Evolutionary conservation across 2,888 invertebrate genomes (phyloP), one percentile per base, ranked within the genome.

Genomic region (Sicus ferrugineus): DNA sequence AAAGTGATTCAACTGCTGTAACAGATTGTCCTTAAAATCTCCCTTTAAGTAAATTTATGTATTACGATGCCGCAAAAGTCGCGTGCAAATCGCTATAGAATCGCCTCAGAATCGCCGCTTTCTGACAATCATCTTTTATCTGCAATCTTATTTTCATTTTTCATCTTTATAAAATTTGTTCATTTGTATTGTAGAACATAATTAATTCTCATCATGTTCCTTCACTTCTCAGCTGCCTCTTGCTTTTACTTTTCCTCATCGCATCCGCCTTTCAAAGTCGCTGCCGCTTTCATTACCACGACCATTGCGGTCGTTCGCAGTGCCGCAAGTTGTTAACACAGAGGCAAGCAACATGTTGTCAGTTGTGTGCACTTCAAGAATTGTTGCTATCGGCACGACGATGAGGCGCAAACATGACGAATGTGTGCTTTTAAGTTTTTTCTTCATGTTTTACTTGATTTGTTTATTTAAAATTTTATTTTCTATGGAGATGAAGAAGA

Each of bases 371-470:
- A 7, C 4, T 28, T 38, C 52, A 21, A 16, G 26, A 16, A 31
- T 52, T 54, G 30, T 46, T 67, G 31, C 42, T 28, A 50, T 64
- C 64, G 50, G 64, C 21, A 9, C 30, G 50, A 50, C 30, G 56
- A 56, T 42, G 56, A 66, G 42, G 66, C 56, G 66, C 56, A 66
- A 66, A 66, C 66, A 56, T 66, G 66, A 66, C 56, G 56, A 56
- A 66, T 66, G 66, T 28, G 6, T 56, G 42, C 26, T 66, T 52
- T 52, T 31, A 11, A 21, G 26, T 28, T 48, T 46, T 46, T 28
- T 62, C 48, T 63, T 63, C 19, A n/a, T 31, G 9, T 4, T 31
- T 21, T 61, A 11, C 23, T 23, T 61, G 19, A 26, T 56, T 28
- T 23, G 3, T 28, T 28, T 28, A 28, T 56, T 56, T 26, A 16